A percentile compares a stretch with the other conserved stretches of the same genome.
phyloP scores from a whole-genome alignment of 2,888 invertebrate genomes.

The Dromius quadrimaculatus region DNA sequence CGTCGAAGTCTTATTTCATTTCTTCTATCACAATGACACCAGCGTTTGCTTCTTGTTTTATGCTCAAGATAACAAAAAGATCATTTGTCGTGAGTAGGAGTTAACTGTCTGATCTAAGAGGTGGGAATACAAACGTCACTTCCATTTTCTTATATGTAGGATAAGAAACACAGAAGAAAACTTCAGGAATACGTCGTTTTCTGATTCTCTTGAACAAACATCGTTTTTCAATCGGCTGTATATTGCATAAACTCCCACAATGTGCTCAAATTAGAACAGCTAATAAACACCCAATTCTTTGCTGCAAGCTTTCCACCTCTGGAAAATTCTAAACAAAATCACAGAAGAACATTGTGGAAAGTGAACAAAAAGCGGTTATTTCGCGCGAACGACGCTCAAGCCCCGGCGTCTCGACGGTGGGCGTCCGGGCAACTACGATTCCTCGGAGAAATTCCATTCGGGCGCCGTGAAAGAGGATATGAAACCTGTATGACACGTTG shows the following conservation, averaged over 20 bases:
- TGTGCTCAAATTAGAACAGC: no score
- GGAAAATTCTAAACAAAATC: constrained; percentile 8
- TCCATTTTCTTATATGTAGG: constrained; percentile 10
- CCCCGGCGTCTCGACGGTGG: not conserved
- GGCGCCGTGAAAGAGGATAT: constrained; percentile 43
- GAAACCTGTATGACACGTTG: constrained; percentile 46
- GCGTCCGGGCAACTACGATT: not conserved
- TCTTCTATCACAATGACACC: constrained; percentile 32
- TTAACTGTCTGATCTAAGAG: constrained; percentile 28
- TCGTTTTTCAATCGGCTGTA: no score
- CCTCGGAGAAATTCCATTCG: constrained; percentile 20
- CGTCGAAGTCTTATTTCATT: constrained; percentile 44
- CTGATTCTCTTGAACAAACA: no score
- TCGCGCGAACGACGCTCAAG: constrained; percentile 10
- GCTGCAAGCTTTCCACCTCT: not conserved
- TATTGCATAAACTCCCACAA: no score
- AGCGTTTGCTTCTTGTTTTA: constrained; percentile 35
- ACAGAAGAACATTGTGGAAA: constrained; percentile 20
- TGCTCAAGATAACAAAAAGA: constrained; percentile 35
- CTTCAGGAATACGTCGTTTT: no score
- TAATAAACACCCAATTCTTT: no score
- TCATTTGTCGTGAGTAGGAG: constrained; percentile 26
- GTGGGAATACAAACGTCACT: constrained; percentile 12
- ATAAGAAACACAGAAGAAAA: not conserved
- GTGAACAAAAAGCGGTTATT: constrained; percentile 29